phyloP scores from a whole-genome alignment of 2,797 vertebrate species.

The Clarias laeviceps region DNA sequence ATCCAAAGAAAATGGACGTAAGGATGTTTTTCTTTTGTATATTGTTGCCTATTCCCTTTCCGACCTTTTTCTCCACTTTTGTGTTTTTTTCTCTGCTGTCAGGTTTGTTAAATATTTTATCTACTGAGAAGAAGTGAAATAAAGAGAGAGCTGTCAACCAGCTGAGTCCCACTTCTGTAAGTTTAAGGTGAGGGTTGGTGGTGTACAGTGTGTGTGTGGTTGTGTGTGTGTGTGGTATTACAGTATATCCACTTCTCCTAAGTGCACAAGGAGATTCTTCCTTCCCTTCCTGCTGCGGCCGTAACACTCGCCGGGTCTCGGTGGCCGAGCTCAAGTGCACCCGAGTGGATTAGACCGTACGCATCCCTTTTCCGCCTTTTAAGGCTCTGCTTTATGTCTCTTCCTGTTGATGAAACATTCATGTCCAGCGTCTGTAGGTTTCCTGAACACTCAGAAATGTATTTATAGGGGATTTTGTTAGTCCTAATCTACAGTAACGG shows the following conservation, averaged over 20 bases:
- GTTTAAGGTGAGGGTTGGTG: conserved; percentile 64
- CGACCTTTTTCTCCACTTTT: conserved; percentile 63
- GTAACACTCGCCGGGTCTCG: conserved; percentile 44
- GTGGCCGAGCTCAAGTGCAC: conserved; percentile 61
- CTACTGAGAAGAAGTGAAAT: conserved; percentile 61
- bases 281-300: conserved; percentile 20
- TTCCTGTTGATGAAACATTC: conserved; percentile 19
- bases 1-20: not conserved
- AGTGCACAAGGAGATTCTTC: conserved; percentile 49
- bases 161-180: conserved; percentile 61
- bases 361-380: conserved; percentile 48
- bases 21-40: conserved; percentile 5
- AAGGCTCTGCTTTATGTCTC: conserved; percentile 32
- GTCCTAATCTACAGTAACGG: not conserved
- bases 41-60: conserved; percentile 53
- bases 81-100: conserved; percentile 73
- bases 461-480: not conserved
- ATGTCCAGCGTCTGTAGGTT: not conserved
- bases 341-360: conserved; percentile 60
- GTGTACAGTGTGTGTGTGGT: conserved; percentile 62
- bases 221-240: conserved; percentile 56
- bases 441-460: not conserved
- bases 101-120: conserved; percentile 76
- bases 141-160: conserved; percentile 60
- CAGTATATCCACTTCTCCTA: conserved; percentile 59